phyloP scores from a whole-genome alignment of 2,113 vertebrate genomes.

The Sprattus sprattus region DNA sequence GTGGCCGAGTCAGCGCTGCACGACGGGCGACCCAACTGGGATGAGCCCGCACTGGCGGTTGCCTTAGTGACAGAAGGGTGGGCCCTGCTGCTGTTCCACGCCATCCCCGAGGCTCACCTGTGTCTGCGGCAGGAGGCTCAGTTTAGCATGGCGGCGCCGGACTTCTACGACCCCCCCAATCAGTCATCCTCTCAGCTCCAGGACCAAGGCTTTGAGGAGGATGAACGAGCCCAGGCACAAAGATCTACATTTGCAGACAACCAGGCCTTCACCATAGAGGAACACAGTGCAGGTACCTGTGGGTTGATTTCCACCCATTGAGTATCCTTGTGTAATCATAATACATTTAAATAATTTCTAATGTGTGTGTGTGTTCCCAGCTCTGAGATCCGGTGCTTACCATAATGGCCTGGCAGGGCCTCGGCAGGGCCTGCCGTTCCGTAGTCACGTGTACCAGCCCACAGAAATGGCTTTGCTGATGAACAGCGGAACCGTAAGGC shows the following conservation, averaged over 20 bases:
- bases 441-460: conserved; percentile 97
- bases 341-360: neutral
- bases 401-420: conserved; percentile 79
- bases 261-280: conserved; percentile 91
- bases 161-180: conserved; percentile 85
- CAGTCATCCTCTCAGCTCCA: conserved; percentile 75
- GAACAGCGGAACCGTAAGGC: conserved; percentile 94
- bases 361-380: conserved; percentile 60
- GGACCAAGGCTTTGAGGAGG: conserved; percentile 83
- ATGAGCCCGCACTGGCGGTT: conserved; percentile 89
- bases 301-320: neutral
- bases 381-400: conserved; percentile 83
- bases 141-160: conserved; percentile 74
- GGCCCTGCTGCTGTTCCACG: conserved; percentile 90
- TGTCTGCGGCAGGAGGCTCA: conserved; percentile 71
- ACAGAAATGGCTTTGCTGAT: conserved; percentile 98
- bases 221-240: conserved; percentile 71
- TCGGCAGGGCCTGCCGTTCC: conserved; percentile 85
- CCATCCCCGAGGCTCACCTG: conserved; percentile 90
- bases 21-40: conserved; percentile 72
- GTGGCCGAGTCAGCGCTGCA: conserved; percentile 57
- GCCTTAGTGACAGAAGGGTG: conserved; percentile 90
- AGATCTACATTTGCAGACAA: conserved; percentile 88
- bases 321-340: neutral
- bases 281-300: conserved; percentile 84